Conservation (phyloP, 2,888 invertebrate species). For the Teleiodes luculella region DNA sequence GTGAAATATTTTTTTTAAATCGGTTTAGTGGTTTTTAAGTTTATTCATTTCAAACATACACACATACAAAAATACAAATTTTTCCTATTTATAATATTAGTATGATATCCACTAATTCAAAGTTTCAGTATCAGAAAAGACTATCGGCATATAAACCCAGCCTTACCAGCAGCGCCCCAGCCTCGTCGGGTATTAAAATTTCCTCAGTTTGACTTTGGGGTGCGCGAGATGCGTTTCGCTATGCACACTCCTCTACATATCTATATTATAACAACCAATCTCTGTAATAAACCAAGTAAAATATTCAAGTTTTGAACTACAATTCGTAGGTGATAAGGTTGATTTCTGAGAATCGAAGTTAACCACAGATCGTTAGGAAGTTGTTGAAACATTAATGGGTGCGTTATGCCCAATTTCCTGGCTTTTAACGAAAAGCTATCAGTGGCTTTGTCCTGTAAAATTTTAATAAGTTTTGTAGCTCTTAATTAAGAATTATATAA, state of each 20-base stretch:
- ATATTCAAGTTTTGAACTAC: not conserved
- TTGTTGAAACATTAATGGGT: conserved; percentile 73
- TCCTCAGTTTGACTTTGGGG: conserved; percentile 65
- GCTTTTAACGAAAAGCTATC: conserved; percentile 66
- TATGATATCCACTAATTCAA: no score
- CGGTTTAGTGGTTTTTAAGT: no score
- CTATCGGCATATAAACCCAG: no score
- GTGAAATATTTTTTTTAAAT: no score
- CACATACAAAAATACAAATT: no score
- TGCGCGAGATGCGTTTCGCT: conserved; percentile 55
- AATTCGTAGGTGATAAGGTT: not conserved
- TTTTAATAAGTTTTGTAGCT: conserved; percentile 21
- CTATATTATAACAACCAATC: not conserved
- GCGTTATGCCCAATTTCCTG: conserved; percentile 75
- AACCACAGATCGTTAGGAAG: conserved; percentile 59
- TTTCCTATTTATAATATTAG: no score
- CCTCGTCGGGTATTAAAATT: conserved; percentile 44
- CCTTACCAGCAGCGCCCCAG: no score
- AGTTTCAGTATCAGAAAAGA: no score
- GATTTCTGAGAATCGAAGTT: conserved; percentile 11
- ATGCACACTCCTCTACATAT: conserved; percentile 37
- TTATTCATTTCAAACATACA: no score
- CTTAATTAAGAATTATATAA: conserved; percentile 15
- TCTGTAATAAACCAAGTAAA: conserved; percentile 16
- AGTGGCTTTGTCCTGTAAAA: conserved; percentile 58